These are phyloP conservation scores for Tachysurus vachellii DNA, from an alignment of 2,113 vertebrate species.

Conservation along the genomic window DNA sequence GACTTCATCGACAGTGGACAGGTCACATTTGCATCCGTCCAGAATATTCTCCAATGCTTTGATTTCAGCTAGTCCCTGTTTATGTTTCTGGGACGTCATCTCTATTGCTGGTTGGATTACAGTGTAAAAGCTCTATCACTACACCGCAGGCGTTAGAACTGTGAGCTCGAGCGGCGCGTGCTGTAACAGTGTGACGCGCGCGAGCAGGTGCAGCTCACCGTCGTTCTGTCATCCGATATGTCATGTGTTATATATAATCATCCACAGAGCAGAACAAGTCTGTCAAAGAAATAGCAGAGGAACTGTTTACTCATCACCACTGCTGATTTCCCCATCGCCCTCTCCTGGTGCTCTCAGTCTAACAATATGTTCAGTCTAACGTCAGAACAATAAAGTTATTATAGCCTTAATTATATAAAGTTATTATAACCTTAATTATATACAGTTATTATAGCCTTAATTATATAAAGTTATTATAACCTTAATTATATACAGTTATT, in stretches of 20 bases:
- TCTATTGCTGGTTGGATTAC: neutral
- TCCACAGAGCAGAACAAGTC: neutral
- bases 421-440: no score
- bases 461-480: no score
- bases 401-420: neutral
- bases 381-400: neutral
- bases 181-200: conserved; percentile 44
- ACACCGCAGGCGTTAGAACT: neutral
- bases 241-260: neutral
- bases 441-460: no score
- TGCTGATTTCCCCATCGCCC: neutral
- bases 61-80: conserved; percentile 63
- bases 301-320: neutral
- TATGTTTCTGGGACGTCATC: conserved; percentile 61
- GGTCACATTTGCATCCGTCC: conserved; percentile 76
- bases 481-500: no score
- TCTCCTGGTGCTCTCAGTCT: neutral
- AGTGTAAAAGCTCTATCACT: neutral
- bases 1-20: conserved; percentile 76
- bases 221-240: conserved; percentile 34
- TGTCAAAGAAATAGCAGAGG: neutral
- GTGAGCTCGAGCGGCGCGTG: conserved; percentile 9
- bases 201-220: conserved; percentile 52
- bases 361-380: neutral
- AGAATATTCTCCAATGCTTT: conserved; percentile 62